These are phyloP conservation scores for Ptilodon capucinus DNA, from an alignment of 2,888 invertebrate genomes.

Conservation along the genomic window DNA sequence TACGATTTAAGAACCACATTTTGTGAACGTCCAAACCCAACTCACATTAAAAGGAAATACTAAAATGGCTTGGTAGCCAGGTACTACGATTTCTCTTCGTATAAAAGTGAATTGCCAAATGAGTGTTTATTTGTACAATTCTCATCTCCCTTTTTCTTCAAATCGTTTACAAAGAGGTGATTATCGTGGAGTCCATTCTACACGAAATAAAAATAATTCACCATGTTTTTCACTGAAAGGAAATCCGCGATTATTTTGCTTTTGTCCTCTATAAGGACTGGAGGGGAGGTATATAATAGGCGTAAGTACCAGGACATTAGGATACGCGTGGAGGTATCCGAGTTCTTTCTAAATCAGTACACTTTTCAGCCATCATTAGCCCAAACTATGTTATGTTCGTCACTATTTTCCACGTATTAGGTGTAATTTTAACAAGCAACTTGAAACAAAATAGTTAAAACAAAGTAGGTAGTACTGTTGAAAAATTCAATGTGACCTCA, in stretches of 20 bases:
- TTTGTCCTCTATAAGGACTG: neutral
- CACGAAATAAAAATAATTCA: neutral
- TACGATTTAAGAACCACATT: conserved; percentile 32
- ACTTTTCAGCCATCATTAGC: too few relatives aligned
- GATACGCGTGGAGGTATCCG: neutral
- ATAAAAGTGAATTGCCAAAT: conserved; percentile 20
- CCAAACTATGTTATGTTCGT: too few relatives aligned
- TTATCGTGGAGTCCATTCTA: neutral
- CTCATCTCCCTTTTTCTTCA: conserved; percentile 12
- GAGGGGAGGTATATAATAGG: neutral
- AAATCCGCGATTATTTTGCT: conserved; percentile 4
- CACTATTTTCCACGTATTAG: too few relatives aligned
- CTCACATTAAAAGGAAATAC: conserved; percentile 29
- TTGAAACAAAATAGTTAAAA: too few relatives aligned
- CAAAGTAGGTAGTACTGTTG: neutral
- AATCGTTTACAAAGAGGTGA: neutral
- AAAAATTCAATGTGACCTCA: neutral
- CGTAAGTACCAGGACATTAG: neutral
- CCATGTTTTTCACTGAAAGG: conserved; percentile 5
- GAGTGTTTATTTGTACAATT: conserved; percentile 27
- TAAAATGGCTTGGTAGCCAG: conserved; percentile 16
- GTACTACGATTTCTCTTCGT: conserved; percentile 16
- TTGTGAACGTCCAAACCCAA: conserved; percentile 17
- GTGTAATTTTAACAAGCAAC: too few relatives aligned
- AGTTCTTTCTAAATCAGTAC: neutral